phyloP scores from a whole-genome alignment of 2,888 invertebrate species.

The Thyatira batis region DNA sequence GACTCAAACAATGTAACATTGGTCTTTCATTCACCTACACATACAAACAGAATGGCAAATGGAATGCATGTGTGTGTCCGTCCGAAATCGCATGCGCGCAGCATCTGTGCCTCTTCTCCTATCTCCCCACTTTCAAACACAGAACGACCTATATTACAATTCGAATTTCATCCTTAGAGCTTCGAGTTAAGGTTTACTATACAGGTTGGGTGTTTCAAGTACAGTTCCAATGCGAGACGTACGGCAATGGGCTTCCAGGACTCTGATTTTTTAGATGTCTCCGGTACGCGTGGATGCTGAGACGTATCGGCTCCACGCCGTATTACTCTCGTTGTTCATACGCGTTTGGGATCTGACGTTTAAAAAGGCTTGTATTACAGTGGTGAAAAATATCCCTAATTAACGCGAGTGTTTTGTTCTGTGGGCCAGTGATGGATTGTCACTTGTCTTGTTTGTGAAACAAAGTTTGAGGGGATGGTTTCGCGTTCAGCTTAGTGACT shows the following conservation, averaged over 20 bases:
- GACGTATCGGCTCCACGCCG: conserved; percentile 52
- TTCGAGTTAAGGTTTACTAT: conserved; percentile 21
- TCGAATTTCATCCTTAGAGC: conserved; percentile 19
- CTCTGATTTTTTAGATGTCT: conserved; percentile 77
- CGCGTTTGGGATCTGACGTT: conserved; percentile 36
- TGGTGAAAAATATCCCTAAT: conserved; percentile 38
- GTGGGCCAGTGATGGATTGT: conserved; percentile 37
- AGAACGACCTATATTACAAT: conserved; percentile 27
- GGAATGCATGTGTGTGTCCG: conserved; percentile 39
- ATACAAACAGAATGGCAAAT: conserved; percentile 29
- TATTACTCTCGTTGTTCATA: conserved; percentile 43
- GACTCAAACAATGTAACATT: conserved; percentile 65
- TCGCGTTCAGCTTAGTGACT: conserved; percentile 19
- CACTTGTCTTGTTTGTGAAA: conserved; percentile 35
- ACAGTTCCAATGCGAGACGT: conserved; percentile 58
- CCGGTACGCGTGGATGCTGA: conserved; percentile 59
- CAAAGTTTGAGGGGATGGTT: conserved; percentile 31
- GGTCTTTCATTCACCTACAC: conserved; percentile 45
- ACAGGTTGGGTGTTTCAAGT: conserved; percentile 11
- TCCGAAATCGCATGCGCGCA: conserved; percentile 74
- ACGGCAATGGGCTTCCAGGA: conserved; percentile 76
- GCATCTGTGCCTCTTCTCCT: conserved; percentile 76
- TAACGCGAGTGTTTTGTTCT: conserved; percentile 32
- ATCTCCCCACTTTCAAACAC: conserved; percentile 37
- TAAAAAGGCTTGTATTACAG: conserved; percentile 18